Evolutionary conservation across 2,113 vertebrate species (phyloP), one percentile per base, ranked within the genome.

Genomic region (Pangasianodon hypophthalmus): DNA sequence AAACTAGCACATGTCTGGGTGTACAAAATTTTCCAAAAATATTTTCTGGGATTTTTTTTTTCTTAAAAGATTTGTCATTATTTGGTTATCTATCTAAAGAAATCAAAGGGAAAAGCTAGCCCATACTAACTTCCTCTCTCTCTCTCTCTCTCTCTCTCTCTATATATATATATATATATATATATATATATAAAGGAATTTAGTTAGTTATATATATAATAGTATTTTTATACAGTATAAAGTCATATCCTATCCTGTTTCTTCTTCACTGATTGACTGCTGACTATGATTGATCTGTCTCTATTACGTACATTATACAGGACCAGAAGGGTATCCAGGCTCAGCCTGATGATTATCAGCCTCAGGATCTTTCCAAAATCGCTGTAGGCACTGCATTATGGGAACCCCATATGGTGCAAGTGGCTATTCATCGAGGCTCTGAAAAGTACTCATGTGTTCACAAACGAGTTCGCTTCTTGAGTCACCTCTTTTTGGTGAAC

Each of bases 311-410:
- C 50, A 32, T 37, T 32, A n/a, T 19, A 82, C 29, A 52, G 29
- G n/a, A 32, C 14, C 14, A 56, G 50, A 81, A 52, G 26, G 11
- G 48, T 82, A 54, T 32, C 3, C 18, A 56, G 24, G 32, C 52
- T 83, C 32, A 41, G 16, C 18, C 52, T 37, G 29, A 56, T 83
- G n/a, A 83, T 37, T 1, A 56, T 58, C 32, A 83, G 81, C 81
- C 32, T 83, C 18, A 58, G 81, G 32, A 83, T 10, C 50, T 82
- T 54, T 82, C 50, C 79, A 56, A 58, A 83, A 24, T 58, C 4
- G n/a, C 81, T 58, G n/a, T 41, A 83, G 81, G 81, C 54, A 58
- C 4, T 83, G 52, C 32, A 83, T 83, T 56, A 83, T 41, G 18
- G 18, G 19, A 83, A 56, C 52, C 32, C 81, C 54, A 83, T 58